Conservation (phyloP, 2,888 invertebrate species). For the Gari tellinella region DNA sequence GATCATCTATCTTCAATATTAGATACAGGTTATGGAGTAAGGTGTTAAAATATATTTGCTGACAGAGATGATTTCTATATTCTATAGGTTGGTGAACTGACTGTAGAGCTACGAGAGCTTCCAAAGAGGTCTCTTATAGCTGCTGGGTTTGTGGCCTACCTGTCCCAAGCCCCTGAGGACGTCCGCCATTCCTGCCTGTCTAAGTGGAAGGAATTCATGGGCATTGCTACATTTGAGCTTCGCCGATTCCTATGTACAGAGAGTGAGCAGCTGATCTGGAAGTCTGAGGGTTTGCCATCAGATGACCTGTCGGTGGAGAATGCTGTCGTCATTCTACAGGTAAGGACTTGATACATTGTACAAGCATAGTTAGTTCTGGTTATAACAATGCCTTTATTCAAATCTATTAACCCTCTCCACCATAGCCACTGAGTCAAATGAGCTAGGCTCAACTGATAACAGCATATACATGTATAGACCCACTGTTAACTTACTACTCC, state of each 20-base stretch:
- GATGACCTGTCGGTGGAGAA: constrained; percentile 93
- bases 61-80: background rate
- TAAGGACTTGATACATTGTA: constrained; percentile 73
- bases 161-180: constrained; percentile 90
- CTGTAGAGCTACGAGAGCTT: constrained; percentile 88
- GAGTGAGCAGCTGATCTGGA: constrained; percentile 93
- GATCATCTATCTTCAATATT: too few relatives aligned
- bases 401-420: background rate
- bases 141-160: constrained; percentile 91
- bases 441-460: too few relatives aligned
- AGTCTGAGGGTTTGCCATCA: constrained; percentile 92
- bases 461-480: too few relatives aligned
- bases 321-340: constrained; percentile 91
- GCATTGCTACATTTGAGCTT: constrained; percentile 86
- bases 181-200: constrained; percentile 86
- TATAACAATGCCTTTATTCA: background rate
- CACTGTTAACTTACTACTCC: too few relatives aligned
- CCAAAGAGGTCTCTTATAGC: constrained; percentile 89
- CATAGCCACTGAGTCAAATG: too few relatives aligned
- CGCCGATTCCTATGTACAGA: constrained; percentile 88
- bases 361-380: too few relatives aligned
- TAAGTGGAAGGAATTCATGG: constrained; percentile 84
- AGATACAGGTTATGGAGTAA: too few relatives aligned
- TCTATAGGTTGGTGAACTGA: constrained; percentile 85
- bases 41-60: too few relatives aligned